Conservation (phyloP, 2,888 invertebrate genomes). For the Troides helena region DNA sequence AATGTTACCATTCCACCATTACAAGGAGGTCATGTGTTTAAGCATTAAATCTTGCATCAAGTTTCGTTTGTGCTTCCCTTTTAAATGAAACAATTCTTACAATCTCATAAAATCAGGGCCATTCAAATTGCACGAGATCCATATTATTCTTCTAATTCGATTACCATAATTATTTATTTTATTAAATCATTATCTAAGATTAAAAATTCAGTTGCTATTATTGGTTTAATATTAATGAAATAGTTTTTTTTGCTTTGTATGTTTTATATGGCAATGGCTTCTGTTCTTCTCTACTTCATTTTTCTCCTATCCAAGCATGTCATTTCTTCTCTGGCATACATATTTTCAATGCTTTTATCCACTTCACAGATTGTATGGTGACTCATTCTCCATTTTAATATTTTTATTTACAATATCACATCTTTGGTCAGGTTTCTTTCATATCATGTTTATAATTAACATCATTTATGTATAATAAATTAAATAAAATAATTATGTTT, state of each 20-base stretch:
- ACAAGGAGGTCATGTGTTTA: background rate
- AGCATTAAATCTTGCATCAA: background rate
- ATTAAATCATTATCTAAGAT: background rate
- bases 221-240: background rate
- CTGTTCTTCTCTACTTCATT: no score
- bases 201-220: background rate
- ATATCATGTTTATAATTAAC: background rate
- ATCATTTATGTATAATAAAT: background rate
- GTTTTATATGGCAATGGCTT: background rate
- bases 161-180: background rate
- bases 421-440: background rate
- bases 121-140: background rate
- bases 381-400: background rate
- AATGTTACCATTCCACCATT: no score
- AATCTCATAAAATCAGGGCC: background rate
- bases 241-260: background rate
- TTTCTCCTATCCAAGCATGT: background rate
- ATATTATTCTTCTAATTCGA: background rate
- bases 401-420: no score
- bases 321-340: background rate
- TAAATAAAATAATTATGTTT: background rate
- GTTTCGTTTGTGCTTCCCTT: background rate
- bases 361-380: background rate
- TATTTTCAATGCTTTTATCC: background rate
- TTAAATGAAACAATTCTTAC: background rate